Base-by-base conservation (phyloP, 1,140 invertebrate genomes). In the Polypedilum pembai region DNA sequence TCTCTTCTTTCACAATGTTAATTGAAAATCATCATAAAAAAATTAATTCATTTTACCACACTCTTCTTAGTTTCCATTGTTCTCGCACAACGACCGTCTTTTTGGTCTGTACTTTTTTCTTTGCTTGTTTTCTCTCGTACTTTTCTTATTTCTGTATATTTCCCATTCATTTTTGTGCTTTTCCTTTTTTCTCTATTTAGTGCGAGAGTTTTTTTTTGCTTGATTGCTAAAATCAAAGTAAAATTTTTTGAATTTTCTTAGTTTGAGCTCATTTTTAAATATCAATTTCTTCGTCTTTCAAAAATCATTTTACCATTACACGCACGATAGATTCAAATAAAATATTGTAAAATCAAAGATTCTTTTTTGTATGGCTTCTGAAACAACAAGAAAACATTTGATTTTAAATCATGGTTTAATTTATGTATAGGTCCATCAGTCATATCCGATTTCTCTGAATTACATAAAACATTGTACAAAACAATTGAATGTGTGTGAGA, bases 11-110 rank as follows among this genome's bases (percentile, higher is more conserved):
- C 18, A 69, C 65, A 69, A 69, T 18, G 20, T 69, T 69, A 69
- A 69, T 69, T 69, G 65, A 69, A 56, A 69, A 69, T 69, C 65
- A 69, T 69, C 20, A 69, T 69, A 69, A 69, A 21, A 69, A 69
- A 69, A 69, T 69, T 69, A 69, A 69, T 69, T 69, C 65, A 69
- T 69, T 69, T 69, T 69, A 69, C 65, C 65, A 69, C 65, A 69
- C 65, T 69, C 65, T 69, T 69, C 65, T 69, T 69, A 56, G 4
- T 56, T n/a, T 1, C 45, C 45, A 56, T 56, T 56, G 45, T 56
- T 56, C 45, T 56, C 45, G 45, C 45, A 56, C 45, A 56, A 56
- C 45, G 45, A 56, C 45, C 45, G 45, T 56, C 41, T 45, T 45
- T 45, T 45, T 45, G 41, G 41, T 45, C 45, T 56, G n/a, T 69